Conservation (phyloP, 1,140 invertebrate species). For the Cotesia glomerata region DNA sequence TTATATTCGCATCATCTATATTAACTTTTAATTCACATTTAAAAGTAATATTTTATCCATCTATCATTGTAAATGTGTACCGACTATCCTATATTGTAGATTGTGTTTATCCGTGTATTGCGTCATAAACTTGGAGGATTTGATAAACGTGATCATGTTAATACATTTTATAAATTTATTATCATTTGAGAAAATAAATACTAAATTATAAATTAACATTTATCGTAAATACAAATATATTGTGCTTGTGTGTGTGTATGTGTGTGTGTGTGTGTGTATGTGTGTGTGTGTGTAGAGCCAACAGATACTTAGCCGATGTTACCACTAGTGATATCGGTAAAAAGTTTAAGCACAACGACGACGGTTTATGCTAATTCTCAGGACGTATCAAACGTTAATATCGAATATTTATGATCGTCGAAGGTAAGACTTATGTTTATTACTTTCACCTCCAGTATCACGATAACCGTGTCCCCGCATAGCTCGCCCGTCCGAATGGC, state of each 20-base stretch:
- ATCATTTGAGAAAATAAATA: no score
- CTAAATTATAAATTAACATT: not conserved
- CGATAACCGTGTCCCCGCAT: slow-evolving; percentile 38
- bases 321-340: not conserved
- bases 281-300: no score
- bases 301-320: no score
- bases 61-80: slow-evolving; percentile 11
- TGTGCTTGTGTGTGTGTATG: not conserved
- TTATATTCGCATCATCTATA: slow-evolving; percentile 21
- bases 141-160: slow-evolving; percentile 4
- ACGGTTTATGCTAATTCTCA: slow-evolving; percentile 57
- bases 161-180: not conserved
- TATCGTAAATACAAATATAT: not conserved
- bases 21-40: not conserved
- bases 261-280: not conserved
- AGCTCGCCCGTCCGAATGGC: slow-evolving; percentile 30
- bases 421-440: slow-evolving; percentile 58
- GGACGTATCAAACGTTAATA: slow-evolving; percentile 59
- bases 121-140: slow-evolving; percentile 18
- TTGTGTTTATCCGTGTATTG: slow-evolving; percentile 4
- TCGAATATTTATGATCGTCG: slow-evolving; percentile 59
- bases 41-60: not conserved
- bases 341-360: not conserved
- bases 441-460: slow-evolving; percentile 58
- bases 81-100: no score